Evolutionary conservation across 2,888 invertebrate genomes (phyloP), one percentile per base, ranked within the genome.

Genomic region (Patella caerulea): DNA sequence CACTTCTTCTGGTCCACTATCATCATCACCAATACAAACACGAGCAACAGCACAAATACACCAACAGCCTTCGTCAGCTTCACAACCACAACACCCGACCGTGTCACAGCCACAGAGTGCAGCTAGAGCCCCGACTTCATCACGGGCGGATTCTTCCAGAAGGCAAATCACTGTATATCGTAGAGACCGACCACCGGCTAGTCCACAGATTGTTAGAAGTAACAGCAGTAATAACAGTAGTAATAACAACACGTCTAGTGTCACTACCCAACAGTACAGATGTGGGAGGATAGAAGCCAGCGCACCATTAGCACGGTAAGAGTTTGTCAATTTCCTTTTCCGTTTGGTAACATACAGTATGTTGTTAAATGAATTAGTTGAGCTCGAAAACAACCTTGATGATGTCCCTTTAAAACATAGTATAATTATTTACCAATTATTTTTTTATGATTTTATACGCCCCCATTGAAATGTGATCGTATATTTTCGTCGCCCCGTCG

Each of bases 271-370:
- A 24, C 65, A 24, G 65, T 65, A 65, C 15, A 65, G 65, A 11
- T 65, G 65, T 14, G 65, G 65, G 11, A 65, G 65, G 12, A 24
- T 65, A 11, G 65, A 65, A 24, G 65, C 19, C 24, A 65, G 19
- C 24, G 65, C 65, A 65, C 65, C 65, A 65, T 24, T 65, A 24
- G 65, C 65, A 24, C 65, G 65, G 65, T 65, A 65, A 45, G 45
- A 45, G 45, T 45, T 45, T 45, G 45, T 9, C 45, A 0, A 45
- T 45, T 45, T 45, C 7, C 1, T 45, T 9, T 45, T 45, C 45
- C 65, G 65, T 65, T 65, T 65, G 19, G 19, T 65, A 9, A 45
- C 45, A 45, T 9, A 45, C 45, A 45, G 7, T 45, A 45, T 7
- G 45, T 45, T 45, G 9, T 45, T 7, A 45, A 45, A 45, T 45